Conservation (phyloP, 1,140 invertebrate genomes). For the Rhagoletis pomonella region DNA sequence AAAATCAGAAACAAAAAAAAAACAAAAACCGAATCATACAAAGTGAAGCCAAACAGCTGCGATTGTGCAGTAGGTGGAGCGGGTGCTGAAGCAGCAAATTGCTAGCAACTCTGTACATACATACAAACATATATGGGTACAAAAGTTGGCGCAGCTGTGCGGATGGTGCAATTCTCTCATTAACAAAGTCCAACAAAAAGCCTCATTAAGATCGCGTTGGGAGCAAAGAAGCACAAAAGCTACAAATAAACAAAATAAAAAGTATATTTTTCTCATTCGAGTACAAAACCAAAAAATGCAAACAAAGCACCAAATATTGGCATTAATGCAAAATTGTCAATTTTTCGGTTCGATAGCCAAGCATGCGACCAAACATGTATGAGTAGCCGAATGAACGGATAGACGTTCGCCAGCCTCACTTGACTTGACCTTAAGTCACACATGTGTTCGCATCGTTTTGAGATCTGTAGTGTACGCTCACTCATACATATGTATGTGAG, state of each 20-base stretch:
- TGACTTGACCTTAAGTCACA: constrained; percentile 32
- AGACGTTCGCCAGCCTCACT: not conserved
- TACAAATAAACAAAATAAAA: not conserved
- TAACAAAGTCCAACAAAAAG: not conserved
- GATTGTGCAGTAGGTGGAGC: constrained; percentile 1
- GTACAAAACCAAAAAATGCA: constrained; percentile 14
- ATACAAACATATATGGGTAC: not conserved
- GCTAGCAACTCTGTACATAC: not conserved
- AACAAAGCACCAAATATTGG: not conserved
- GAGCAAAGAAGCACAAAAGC: not conserved
- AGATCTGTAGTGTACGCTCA: too few relatives aligned
- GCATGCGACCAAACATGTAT: not conserved
- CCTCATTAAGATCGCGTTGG: constrained; percentile 10
- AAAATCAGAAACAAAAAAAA: not conserved
- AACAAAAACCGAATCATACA: not conserved
- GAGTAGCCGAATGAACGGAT: not conserved
- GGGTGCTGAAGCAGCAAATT: constrained; percentile 42
- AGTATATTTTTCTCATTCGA: not conserved
- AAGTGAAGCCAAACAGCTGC: constrained; percentile 3
- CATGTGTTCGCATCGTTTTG: constrained; percentile 3
- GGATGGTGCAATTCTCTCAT: constrained; percentile 15
- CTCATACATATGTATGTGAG: not conserved
- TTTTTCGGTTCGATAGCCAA: not conserved
- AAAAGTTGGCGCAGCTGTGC: constrained; percentile 17
- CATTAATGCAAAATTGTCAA: constrained; percentile 22